phyloP scores from a whole-genome alignment of 2,888 invertebrate species.

The Cataglyphis altisquamis region DNA sequence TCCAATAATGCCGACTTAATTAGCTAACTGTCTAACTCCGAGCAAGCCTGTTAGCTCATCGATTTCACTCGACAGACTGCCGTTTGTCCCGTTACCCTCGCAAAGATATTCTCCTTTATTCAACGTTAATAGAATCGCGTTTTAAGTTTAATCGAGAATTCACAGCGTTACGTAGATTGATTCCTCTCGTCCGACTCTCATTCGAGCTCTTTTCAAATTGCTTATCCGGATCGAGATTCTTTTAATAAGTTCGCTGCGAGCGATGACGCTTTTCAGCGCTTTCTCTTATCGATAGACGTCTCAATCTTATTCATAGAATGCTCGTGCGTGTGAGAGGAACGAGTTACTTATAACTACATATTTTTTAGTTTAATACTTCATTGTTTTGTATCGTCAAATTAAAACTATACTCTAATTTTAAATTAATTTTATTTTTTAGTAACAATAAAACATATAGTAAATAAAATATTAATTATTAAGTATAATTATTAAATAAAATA shows the following conservation, averaged over 20 bases:
- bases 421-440: conserved; percentile 1
- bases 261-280: conserved; percentile 6
- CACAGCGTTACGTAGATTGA: background rate
- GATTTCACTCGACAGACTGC: conserved; percentile 80
- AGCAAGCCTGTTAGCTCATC: conserved; percentile 85
- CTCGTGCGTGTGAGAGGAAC: background rate
- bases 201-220: conserved; percentile 29
- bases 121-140: conserved; percentile 20
- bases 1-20: conserved; percentile 86
- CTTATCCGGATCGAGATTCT: conserved; percentile 19
- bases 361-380: background rate
- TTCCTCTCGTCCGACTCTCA: conserved; percentile 8
- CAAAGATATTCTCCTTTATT: conserved; percentile 16
- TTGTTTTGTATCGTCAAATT: background rate
- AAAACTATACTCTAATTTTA: background rate
- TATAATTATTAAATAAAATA: too few species aligned
- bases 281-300: conserved; percentile 15
- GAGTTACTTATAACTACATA: background rate
- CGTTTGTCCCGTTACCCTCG: conserved; percentile 53
- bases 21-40: conserved; percentile 84
- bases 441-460: background rate
- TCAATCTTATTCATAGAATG: conserved; percentile 14
- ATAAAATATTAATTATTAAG: too few species aligned
- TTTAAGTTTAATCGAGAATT: conserved; percentile 8
- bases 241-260: conserved; percentile 17